phyloP scores from a whole-genome alignment of 2,797 vertebrate species.

The Loriculus beryllinus region DNA sequence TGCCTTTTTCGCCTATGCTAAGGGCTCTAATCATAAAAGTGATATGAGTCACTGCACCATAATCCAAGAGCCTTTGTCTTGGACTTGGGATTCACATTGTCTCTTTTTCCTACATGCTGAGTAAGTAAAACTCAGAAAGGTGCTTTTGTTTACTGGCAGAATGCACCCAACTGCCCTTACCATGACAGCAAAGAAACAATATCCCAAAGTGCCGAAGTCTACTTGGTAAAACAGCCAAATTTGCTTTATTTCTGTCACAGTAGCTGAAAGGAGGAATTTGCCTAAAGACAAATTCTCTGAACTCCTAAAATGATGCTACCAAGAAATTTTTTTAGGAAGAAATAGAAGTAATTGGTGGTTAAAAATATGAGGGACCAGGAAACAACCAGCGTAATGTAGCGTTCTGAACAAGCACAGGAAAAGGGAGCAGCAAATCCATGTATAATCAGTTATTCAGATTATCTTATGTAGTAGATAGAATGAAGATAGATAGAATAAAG shows the following conservation, averaged over 20 bases:
- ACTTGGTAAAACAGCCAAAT: not conserved
- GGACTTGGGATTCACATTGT: not conserved
- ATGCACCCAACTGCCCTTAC: not conserved
- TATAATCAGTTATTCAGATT: not conserved
- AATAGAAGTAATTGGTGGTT: not conserved
- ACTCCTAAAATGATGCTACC: not conserved
- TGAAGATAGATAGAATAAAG: not conserved
- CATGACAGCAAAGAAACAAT: not conserved
- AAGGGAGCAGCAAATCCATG: not conserved
- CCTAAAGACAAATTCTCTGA: not conserved
- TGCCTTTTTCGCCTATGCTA: not conserved
- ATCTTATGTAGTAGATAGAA: too few species aligned
- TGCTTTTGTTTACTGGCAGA: not conserved
- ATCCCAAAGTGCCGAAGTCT: not conserved
- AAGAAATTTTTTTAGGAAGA: not conserved
- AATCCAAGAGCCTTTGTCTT: not conserved
- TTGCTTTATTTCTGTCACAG: not conserved
- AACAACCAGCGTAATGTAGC: not conserved
- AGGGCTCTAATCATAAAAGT: not conserved
- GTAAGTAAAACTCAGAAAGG: not conserved
- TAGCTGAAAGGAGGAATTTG: not conserved
- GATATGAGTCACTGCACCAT: fast-evolving
- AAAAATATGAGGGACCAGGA: not conserved
- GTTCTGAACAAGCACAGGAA: not conserved
- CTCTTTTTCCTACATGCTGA: not conserved